Base-by-base conservation (phyloP, 1,140 invertebrate species). In the Drosophila lacteicornis region DNA sequence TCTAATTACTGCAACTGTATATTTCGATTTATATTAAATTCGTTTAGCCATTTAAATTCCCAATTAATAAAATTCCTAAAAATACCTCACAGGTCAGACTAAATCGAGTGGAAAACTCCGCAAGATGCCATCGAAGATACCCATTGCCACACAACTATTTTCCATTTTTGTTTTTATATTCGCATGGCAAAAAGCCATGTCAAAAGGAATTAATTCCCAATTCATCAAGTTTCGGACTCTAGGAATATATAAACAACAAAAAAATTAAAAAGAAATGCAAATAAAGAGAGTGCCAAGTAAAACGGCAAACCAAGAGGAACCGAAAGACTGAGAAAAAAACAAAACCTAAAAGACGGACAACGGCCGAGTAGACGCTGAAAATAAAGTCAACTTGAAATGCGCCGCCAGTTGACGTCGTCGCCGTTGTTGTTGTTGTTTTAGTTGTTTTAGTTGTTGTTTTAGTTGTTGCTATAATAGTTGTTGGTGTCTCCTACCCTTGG, bases 311-410 rank as follows among this genome's bases (percentile, higher is more conserved):
- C 56, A 61, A 63, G 63, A 69, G 71, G 62, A 50, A 77, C 77
- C 46, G 19, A 57, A 59, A 43, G 42, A 50, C 55, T 40, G 15
- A 55, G 15, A n/a, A 61, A 30, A 46, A 30, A 63, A 42, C 30
- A 33, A 19, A 19, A 22, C 7, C 67, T 69, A 67, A 75, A 78
- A 38, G 63, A 67, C 66, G 46, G 62, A 68, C 66, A 43, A 22
- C 65, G 36, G 59, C 42, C 63, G 43, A 13, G 63, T 27, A 55
- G 59, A 69, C 62, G 62, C 70, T 90, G 85, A 90, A 90, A 90
- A 90, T 85, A 90, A 90, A 90, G 85, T 90, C 85, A 90, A 90
- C 85, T 90, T 90, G 81, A 90, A 90, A 90, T 90, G 75, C 60
- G 85, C 85, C 85, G 85, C 75, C 85, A 76, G 69, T 90, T 78